Conservation (phyloP, 2,113 vertebrate species). For the Genyomyrus donnyi region DNA sequence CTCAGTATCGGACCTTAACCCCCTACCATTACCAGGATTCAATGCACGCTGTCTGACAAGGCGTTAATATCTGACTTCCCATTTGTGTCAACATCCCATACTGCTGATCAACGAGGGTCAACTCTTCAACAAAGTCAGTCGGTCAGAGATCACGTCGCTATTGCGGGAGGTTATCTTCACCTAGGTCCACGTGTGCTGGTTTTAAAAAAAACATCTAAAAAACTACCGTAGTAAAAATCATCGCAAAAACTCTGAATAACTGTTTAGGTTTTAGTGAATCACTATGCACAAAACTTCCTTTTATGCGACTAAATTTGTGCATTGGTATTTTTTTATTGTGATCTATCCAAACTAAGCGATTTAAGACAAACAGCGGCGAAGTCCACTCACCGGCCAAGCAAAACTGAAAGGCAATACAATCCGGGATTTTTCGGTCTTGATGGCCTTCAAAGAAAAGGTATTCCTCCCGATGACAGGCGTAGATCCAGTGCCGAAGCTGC, state of each 20-base stretch:
- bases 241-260: not conserved
- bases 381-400: slow-evolving; percentile 83
- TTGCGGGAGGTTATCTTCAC: not conserved
- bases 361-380: not conserved
- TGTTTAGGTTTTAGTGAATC: not conserved
- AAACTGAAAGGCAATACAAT: slow-evolving; percentile 86
- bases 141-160: not conserved
- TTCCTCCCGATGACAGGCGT: slow-evolving; percentile 85
- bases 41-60: not conserved
- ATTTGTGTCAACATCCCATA: not conserved
- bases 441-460: slow-evolving; percentile 67
- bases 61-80: not conserved
- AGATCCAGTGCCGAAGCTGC: slow-evolving; percentile 79
- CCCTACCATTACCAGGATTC: not conserved
- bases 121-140: not conserved
- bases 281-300: not conserved
- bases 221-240: not conserved
- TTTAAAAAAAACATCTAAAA: not conserved
- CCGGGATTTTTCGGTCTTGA: slow-evolving; percentile 63
- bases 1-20: not conserved
- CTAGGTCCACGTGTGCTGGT: not conserved
- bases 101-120: not conserved
- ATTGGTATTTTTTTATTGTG: not conserved
- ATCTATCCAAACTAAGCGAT: not conserved
- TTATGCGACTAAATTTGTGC: not conserved